Evolutionary conservation across 2,888 invertebrate genomes (phyloP), one percentile per base, ranked within the genome.

Genomic region (Harpagoxenus sublaevis): DNA sequence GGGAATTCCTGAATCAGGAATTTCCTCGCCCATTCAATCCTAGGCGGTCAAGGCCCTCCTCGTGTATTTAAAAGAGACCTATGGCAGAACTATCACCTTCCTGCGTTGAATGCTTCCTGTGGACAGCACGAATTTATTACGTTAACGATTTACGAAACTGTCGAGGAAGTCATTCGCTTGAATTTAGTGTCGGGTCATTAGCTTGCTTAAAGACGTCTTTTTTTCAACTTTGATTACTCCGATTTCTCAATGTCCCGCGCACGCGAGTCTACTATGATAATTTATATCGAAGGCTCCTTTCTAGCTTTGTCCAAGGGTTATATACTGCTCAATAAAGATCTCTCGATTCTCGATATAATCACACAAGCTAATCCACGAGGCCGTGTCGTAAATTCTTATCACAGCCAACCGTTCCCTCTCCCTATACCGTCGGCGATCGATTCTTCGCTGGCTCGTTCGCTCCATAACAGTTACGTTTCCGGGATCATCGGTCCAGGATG

Each of bases 401-500:
- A 18, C 6, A 57, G 15, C 5, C 53, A 55, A 35, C 28, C 42
- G 31, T 12, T 45, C 42, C 48, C 15, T 68, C 53, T 62, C 3
- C n/a, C 23, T n/a, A 53, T 12, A 31, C 18, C 10, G 5, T 35
- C 8, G 71, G 3, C 28, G 63, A 66, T 78, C 53, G 77, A 68
- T 78, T 42, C 55, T 42, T 4, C 48, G 48, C 18, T 35, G 48
- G 15, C 5, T 45, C 45, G 23, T 51, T 55, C 66, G 31, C 5
- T 55, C n/a, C 12, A 9, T 48, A 35, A 62, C 31, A 74, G 55
- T 57, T 68, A 63, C 42, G 70, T 83, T 89, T 89, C 89, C 88
- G 86, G 87, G 86, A 89, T 89, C 86, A 68, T 51, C 68, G 65
- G 65, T 81, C 78, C 84, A 82, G 82, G 6, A 83, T 84, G 84